phyloP scores from a whole-genome alignment of 2,888 invertebrate species.

The Caradrina kadenii region DNA sequence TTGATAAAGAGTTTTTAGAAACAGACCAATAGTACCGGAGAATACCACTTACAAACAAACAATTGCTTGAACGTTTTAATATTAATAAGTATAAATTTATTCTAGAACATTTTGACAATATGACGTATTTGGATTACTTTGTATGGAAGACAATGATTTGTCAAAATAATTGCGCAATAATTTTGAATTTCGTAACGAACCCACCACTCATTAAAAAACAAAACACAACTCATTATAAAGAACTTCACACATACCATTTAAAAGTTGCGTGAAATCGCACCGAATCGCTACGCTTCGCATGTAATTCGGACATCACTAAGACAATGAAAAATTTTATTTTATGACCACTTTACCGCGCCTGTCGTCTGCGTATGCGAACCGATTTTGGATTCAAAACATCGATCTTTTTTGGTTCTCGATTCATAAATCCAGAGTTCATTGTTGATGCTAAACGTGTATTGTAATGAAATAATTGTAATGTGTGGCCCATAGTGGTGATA shows the following conservation, averaged over 20 bases:
- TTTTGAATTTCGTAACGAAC: not conserved
- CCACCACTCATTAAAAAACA: slow-evolving; percentile 11
- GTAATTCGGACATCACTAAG: slow-evolving; percentile 38
- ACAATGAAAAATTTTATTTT: slow-evolving; percentile 55
- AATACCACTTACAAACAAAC: too few relatives aligned
- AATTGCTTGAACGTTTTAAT: too few relatives aligned
- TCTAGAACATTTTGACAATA: not conserved
- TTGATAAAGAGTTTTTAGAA: too few relatives aligned
- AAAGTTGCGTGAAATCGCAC: slow-evolving; percentile 1
- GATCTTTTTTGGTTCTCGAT: slow-evolving; percentile 57
- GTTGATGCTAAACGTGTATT: slow-evolving; percentile 44
- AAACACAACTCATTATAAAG: slow-evolving; percentile 22
- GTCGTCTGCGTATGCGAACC: slow-evolving; percentile 55
- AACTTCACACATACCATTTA: slow-evolving; percentile 9
- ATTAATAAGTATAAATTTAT: too few relatives aligned
- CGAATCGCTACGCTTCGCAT: slow-evolving; percentile 34
- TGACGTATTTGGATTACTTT: not conserved
- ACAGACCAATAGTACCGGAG: too few relatives aligned
- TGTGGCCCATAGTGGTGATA: slow-evolving; percentile 41
- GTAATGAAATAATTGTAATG: slow-evolving; percentile 62
- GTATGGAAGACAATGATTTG: slow-evolving; percentile 3
- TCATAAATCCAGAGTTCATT: slow-evolving; percentile 56
- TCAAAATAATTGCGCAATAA: not conserved
- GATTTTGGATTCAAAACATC: slow-evolving; percentile 62
- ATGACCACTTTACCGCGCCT: slow-evolving; percentile 30